Percentiles rank a stretch among this genome's conserved stretches.
Conservation (phyloP, 2,113 vertebrate genomes). For the Orthonyx spaldingii region DNA sequence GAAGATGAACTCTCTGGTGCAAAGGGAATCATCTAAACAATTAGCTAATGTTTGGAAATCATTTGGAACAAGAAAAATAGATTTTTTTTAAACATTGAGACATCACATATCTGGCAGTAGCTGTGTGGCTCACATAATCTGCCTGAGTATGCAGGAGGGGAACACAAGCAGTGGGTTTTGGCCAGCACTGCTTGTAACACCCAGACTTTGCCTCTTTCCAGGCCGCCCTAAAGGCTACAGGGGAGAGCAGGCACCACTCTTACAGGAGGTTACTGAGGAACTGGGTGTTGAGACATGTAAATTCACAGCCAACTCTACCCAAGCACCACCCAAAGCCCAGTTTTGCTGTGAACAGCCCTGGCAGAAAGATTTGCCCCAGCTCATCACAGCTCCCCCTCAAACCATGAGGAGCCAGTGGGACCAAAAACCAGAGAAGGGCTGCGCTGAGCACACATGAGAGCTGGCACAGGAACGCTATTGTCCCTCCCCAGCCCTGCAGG, state of each 20-base stretch:
- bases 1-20: background rate
- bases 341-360: background rate
- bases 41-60: background rate
- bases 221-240: background rate
- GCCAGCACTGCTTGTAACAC: background rate
- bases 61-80: background rate
- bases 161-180: background rate
- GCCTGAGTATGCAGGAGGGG: background rate
- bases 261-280: background rate
- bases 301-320: fast-evolving
- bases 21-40: background rate
- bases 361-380: background rate
- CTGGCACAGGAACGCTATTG: background rate
- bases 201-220: background rate
- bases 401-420: background rate
- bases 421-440: background rate
- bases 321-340: background rate
- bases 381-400: background rate
- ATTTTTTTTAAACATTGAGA: background rate
- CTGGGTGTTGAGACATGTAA: background rate
- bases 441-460: background rate
- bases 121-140: fast-evolving
- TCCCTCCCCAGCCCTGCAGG: background rate
- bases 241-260: background rate
- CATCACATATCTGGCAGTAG: background rate